Evolutionary conservation across 2,113 vertebrate species (phyloP).

Genomic region (Tenrec ecaudatus): DNA sequence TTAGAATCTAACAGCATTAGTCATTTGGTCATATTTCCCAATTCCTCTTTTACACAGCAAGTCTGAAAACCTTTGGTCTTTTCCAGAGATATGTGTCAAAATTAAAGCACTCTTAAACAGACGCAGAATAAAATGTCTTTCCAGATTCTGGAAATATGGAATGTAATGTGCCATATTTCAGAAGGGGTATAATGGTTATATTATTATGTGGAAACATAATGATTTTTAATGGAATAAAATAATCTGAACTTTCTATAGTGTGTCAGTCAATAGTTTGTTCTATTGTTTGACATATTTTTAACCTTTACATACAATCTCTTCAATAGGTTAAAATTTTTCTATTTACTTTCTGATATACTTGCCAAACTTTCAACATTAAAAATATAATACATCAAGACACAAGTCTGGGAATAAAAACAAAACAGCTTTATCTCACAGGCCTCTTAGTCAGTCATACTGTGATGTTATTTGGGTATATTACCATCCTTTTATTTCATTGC

Average conservation of each 20-base stretch:
- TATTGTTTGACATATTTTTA: slow-evolving; percentile 63
- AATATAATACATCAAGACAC: not conserved
- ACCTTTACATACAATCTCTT: slow-evolving; percentile 51
- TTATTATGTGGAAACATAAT: not conserved
- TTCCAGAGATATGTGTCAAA: not conserved
- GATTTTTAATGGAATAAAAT: slow-evolving; percentile 64
- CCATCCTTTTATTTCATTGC: not conserved
- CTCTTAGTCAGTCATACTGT: not conserved
- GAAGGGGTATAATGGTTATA: slow-evolving; percentile 32
- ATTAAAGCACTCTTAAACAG: not conserved
- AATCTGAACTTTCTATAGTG: slow-evolving; percentile 53
- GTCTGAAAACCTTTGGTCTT: slow-evolving; percentile 19
- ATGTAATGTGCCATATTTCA: slow-evolving; percentile 30
- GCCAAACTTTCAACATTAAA: not conserved
- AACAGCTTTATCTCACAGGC: not conserved
- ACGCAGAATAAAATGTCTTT: not conserved
- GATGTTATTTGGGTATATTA: not conserved
- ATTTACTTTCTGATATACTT: slow-evolving; percentile 35
- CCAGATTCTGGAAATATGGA: slow-evolving; percentile 17
- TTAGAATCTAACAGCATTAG: not conserved
- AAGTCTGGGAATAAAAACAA: not conserved
- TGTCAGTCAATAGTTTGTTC: slow-evolving; percentile 68
- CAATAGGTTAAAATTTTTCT: slow-evolving; percentile 60
- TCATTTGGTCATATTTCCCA: slow-evolving; percentile 1
- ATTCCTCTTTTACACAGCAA: not conserved